Percentiles rank a stretch among this genome's conserved stretches.
phyloP scores from a whole-genome alignment of 1,140 invertebrate species.

The Odontomachus brunneus region DNA sequence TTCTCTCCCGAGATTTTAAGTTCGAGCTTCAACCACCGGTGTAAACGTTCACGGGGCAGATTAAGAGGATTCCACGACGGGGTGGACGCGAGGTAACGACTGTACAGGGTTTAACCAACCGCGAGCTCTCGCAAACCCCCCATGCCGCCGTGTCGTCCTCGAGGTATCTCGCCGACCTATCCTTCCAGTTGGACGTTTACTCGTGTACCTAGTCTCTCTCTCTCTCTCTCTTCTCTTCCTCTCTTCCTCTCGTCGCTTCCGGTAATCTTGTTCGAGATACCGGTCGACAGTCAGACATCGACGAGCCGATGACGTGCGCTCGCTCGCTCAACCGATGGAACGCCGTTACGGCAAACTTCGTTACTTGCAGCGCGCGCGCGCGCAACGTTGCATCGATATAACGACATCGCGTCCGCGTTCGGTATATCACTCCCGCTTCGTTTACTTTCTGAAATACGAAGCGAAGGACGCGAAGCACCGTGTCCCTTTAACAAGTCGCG shows the following conservation, averaged over 20 bases:
- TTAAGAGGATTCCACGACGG: constrained; percentile 74
- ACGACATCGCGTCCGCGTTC: constrained; percentile 40
- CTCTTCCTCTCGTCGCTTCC: constrained; percentile 19
- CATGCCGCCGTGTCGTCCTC: constrained; percentile 32
- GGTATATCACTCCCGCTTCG: constrained; percentile 35
- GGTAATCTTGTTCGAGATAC: constrained; percentile 74
- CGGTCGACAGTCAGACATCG: constrained; percentile 64
- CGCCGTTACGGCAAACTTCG: constrained; percentile 71
- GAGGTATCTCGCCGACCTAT: constrained; percentile 36
- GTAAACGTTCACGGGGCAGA: constrained; percentile 80
- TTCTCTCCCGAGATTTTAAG: constrained; percentile 73
- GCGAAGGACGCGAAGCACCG: no score
- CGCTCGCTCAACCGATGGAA: constrained; percentile 72
- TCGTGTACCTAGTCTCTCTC: no score
- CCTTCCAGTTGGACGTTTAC: neutral
- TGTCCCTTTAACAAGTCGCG: constrained; percentile 13
- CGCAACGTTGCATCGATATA: constrained; percentile 47
- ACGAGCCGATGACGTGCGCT: constrained; percentile 74
- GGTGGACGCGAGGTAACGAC: constrained; percentile 55
- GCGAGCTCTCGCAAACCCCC: constrained; percentile 70
- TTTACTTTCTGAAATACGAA: constrained; percentile 32
- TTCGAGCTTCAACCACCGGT: constrained; percentile 79
- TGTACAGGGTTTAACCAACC: constrained; percentile 75
- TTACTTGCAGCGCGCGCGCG: constrained; percentile 65
- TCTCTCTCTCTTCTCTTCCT: no score